A percentile compares a stretch with the other conserved stretches of the same genome.
Evolutionary conservation across 2,113 vertebrate genomes (phyloP).

Genomic region (Lasiurus borealis): DNA sequence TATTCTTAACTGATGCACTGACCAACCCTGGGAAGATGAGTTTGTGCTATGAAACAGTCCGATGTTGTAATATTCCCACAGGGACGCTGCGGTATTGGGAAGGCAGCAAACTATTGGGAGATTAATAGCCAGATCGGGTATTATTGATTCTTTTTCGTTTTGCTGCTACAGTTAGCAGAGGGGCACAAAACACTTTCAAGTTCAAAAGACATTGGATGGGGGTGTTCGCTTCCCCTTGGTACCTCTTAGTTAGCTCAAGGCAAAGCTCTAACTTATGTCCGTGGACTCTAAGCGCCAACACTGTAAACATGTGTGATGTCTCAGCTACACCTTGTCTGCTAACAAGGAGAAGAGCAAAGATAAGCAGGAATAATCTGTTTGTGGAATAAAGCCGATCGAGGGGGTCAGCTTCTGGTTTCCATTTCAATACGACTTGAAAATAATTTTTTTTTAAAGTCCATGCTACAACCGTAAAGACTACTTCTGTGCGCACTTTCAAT

Average conservation of each 20-base stretch:
- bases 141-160: slow-evolving; percentile 51
- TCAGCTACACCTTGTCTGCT: slow-evolving; percentile 80
- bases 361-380: slow-evolving; percentile 82
- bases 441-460: slow-evolving; percentile 84
- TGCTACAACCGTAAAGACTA: slow-evolving; percentile 85
- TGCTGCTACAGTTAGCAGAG: slow-evolving; percentile 80
- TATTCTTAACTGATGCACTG: slow-evolving; percentile 82
- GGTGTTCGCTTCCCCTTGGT: slow-evolving; percentile 62
- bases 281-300: slow-evolving; percentile 82
- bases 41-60: slow-evolving; percentile 86
- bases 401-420: slow-evolving; percentile 72
- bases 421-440: slow-evolving; percentile 83
- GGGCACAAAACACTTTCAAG: slow-evolving; percentile 71
- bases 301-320: slow-evolving; percentile 84
- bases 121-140: slow-evolving; percentile 63
- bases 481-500: slow-evolving; percentile 86
- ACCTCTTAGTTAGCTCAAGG: slow-evolving; percentile 80
- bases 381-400: slow-evolving; percentile 73
- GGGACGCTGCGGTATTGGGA: slow-evolving; percentile 65
- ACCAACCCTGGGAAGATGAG: slow-evolving; percentile 79
- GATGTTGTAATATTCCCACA: slow-evolving; percentile 59
- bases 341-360: slow-evolving; percentile 80
- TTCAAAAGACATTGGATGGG: slow-evolving; percentile 70
- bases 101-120: slow-evolving; percentile 81
- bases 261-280: slow-evolving; percentile 71